Evolutionary conservation across 2,797 vertebrate species (phyloP).

Genomic region (Anguilla marmorata): DNA sequence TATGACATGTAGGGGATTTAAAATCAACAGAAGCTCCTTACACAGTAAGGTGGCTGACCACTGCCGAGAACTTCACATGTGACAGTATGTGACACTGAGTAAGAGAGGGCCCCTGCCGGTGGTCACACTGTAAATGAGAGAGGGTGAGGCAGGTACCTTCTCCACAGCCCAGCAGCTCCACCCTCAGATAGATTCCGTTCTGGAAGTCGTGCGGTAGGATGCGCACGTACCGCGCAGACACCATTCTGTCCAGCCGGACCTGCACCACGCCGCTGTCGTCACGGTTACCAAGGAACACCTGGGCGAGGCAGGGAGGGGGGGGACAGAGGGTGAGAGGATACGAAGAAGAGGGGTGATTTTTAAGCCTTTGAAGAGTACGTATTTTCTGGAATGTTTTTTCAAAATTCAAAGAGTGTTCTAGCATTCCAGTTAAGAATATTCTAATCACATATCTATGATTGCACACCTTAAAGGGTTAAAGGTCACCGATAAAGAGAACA

Average conservation of each 20-base stretch:
- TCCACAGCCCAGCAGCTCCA: constrained; percentile 84
- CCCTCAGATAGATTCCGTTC: constrained; percentile 69
- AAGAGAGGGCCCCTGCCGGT: neutral
- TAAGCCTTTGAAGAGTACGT: neutral
- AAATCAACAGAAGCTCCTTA: neutral
- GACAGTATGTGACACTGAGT: neutral
- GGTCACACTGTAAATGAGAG: neutral
- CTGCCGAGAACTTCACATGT: neutral
- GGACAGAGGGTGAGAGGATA: neutral
- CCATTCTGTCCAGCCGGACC: constrained; percentile 69
- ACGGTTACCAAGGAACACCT: constrained; percentile 75
- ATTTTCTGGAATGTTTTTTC: too few species aligned
- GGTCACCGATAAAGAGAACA: neutral
- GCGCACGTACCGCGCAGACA: constrained; percentile 74
- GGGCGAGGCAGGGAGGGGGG: neutral
- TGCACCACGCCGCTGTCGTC: constrained; percentile 63
- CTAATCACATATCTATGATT: neutral
- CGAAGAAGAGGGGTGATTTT: neutral
- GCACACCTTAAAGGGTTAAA: neutral
- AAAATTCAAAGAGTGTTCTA: neutral
- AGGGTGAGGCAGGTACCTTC: constrained; percentile 55
- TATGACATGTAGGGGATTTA: neutral
- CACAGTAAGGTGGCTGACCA: neutral
- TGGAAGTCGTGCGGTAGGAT: constrained; percentile 75
- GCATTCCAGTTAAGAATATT: neutral